Conservation (phyloP, 2,888 invertebrate genomes). For the Oscheius sp. region DNA sequence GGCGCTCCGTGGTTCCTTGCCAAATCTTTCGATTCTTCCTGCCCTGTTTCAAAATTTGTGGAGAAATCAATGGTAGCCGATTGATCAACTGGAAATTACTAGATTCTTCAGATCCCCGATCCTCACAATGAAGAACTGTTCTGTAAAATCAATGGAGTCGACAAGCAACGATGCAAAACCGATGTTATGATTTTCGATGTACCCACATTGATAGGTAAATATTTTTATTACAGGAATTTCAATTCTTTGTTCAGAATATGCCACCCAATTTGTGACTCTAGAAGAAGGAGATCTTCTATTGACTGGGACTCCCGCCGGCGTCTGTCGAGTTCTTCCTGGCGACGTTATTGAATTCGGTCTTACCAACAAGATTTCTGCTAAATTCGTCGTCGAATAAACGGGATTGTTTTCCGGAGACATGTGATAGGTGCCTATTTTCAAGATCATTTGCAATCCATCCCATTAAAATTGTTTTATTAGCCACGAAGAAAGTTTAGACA, state of each 20-base stretch:
- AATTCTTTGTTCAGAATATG: no score
- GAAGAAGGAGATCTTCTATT: slow-evolving; percentile 83
- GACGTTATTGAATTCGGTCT: slow-evolving; percentile 68
- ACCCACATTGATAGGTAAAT: slow-evolving; percentile 80
- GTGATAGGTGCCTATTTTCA: no score
- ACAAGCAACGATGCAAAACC: slow-evolving; percentile 60
- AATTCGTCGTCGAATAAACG: slow-evolving; percentile 52
- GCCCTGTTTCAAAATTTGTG: slow-evolving; percentile 82
- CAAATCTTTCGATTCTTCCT: slow-evolving; percentile 85
- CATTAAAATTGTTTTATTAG: no score
- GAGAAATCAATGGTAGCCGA: slow-evolving; percentile 64
- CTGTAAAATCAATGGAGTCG: slow-evolving; percentile 76
- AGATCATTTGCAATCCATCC: no score
- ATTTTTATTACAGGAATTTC: no score
- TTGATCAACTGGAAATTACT: neutral
- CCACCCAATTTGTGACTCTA: slow-evolving; percentile 81
- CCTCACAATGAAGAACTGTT: slow-evolving; percentile 79
- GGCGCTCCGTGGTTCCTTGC: slow-evolving; percentile 83
- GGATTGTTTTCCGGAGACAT: neutral
- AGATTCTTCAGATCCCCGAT: slow-evolving; percentile 75
- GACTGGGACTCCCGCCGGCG: slow-evolving; percentile 77
- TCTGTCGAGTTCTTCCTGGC: slow-evolving; percentile 59
- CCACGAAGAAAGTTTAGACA: no score
- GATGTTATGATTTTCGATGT: slow-evolving; percentile 79
- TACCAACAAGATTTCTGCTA: slow-evolving; percentile 52